Evolutionary conservation across 2,888 invertebrate genomes (phyloP), one percentile per base, ranked within the genome.

Genomic region (Pelosia muscerda): DNA sequence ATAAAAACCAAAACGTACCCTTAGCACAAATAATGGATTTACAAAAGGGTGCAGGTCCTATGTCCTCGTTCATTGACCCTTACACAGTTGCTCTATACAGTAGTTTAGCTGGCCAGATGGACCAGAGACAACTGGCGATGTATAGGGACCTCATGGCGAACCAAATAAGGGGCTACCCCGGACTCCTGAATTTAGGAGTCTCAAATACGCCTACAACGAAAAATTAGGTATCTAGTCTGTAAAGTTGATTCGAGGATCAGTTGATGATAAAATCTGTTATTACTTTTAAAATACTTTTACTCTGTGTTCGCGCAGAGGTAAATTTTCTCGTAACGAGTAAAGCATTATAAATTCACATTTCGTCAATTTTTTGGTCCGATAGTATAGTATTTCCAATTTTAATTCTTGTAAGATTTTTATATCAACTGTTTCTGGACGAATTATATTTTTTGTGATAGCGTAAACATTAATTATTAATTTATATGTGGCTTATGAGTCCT

Each of bases 111-210:
- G 93, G 94, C 0, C 90, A 90, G 4, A 85, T 95, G 86, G 95
- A 95, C 79, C 94, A 90, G 9, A 73, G 94, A 0, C 94, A 95
- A 53, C 60, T 95, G 23, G 94, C 94, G 0, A 85, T 92, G 79
- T 95, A 95, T 65, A 83, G 94, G n/a, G 94, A 95, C 58, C 79
- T 94, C 0, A 86, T 95, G 88, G 88, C 90, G 0, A 90, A 85
- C 22, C 93, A 94, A 68, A 88, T 93, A 22, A 78, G 92, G 38
- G 86, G 89, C 0, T 94, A 94, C 71, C 84, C 90, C 0, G 88
- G 90, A 0, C 76, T 94, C 1, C 54, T 93, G 1, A 92, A 90
- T 58, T 83, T 91, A 68, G 91, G 92, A 0, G 83, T 82, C 0
- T 81, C 84, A 0, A 79, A 72, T 11, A 92, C 94, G 15, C 95